A percentile compares a stretch with the other conserved stretches of the same genome.
These are phyloP conservation scores for Galaxea fascicularis DNA, from an alignment of 92 coral and sea anemone genomes.

Conservation along the genomic window DNA sequence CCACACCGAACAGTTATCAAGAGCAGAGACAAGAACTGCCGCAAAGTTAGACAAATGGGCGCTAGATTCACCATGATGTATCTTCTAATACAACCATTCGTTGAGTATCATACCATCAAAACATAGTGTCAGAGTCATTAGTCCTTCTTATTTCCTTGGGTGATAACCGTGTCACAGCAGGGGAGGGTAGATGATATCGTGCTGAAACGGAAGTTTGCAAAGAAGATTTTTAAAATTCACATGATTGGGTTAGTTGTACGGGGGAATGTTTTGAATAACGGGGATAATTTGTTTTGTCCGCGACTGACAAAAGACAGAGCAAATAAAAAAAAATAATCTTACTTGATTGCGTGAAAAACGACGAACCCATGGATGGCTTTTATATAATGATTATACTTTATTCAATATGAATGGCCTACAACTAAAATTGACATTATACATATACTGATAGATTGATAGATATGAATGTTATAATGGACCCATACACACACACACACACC, in stretches of 20 bases:
- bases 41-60: not conserved
- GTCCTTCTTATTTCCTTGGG: not conserved
- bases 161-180: not conserved
- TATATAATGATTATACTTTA: no score
- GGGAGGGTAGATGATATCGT: no score
- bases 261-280: not conserved
- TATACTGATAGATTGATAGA: no score
- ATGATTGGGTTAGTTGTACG: not conserved
- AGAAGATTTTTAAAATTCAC: not conserved
- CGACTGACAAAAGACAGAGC: not conserved
- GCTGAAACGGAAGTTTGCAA: conserved; percentile 9
- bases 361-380: no score
- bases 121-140: not conserved
- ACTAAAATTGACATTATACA: no score
- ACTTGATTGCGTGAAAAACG: not conserved
- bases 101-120: not conserved
- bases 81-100: not conserved
- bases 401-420: no score
- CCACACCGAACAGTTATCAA: conserved; percentile 10
- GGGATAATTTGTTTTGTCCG: not conserved
- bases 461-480: no score
- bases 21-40: not conserved
- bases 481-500: no score
- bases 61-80: not conserved
- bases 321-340: no score